These are phyloP conservation scores for Flexamia atlantica DNA, from an alignment of 2,888 invertebrate genomes.

Conservation along the genomic window DNA sequence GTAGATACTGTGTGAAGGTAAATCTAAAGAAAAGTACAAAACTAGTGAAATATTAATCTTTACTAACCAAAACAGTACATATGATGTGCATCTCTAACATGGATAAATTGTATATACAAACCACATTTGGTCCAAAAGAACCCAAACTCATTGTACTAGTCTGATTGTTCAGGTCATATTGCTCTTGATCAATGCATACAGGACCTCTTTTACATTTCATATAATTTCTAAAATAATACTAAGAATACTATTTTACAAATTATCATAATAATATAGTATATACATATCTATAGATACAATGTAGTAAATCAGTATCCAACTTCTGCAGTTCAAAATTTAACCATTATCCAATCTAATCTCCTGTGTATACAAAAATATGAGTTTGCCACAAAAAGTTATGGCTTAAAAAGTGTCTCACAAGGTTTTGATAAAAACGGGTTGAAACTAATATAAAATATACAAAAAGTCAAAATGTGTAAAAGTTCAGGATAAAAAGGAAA, in stretches of 20 bases:
- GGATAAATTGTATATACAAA: slow-evolving; percentile 42
- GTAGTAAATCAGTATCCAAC: background rate
- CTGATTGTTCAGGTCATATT: slow-evolving; percentile 28
- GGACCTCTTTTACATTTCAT: background rate
- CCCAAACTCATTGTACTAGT: slow-evolving; percentile 20
- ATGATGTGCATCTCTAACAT: slow-evolving; percentile 47
- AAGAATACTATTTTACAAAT: slow-evolving; percentile 26
- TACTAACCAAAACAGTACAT: slow-evolving; percentile 52
- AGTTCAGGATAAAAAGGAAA: too few relatives aligned
- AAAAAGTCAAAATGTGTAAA: background rate
- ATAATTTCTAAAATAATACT: slow-evolving; percentile 6
- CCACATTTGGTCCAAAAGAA: slow-evolving; percentile 29
- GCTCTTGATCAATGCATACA: background rate
- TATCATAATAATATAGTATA: background rate
- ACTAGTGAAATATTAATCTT: slow-evolving; percentile 46
- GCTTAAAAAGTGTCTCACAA: background rate
- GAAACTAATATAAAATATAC: background rate
- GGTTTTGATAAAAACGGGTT: background rate
- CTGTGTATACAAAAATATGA: background rate
- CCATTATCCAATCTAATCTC: background rate
- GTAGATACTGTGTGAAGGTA: too few relatives aligned
- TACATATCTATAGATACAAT: slow-evolving; percentile 53
- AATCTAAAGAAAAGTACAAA: background rate
- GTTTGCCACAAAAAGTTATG: background rate
- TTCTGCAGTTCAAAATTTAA: slow-evolving; percentile 5